Conservation (phyloP, 1,140 invertebrate species). For the Tetramorium alpestre region DNA sequence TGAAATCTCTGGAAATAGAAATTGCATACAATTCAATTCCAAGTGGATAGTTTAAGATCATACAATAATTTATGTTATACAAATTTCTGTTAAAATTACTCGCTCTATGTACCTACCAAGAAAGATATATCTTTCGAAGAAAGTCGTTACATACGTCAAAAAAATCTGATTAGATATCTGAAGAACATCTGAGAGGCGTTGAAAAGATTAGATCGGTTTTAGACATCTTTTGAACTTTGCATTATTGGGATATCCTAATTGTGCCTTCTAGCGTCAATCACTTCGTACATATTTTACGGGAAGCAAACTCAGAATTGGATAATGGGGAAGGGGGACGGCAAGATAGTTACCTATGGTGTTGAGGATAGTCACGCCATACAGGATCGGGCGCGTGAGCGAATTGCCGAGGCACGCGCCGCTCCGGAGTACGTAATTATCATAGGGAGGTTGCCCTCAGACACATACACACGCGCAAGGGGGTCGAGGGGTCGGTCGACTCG, state of each 20-base stretch:
- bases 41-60: neutral
- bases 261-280: conserved; percentile 48
- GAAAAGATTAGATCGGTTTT: conserved; percentile 2
- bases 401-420: conserved; percentile 81
- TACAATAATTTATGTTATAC: neutral
- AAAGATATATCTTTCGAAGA: neutral
- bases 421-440: conserved; percentile 82
- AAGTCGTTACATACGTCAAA: neutral
- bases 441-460: conserved; percentile 69
- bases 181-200: neutral
- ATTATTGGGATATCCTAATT: conserved; percentile 44
- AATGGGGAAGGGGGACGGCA: neutral
- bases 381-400: conserved; percentile 76
- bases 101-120: neutral
- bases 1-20: neutral
- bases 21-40: neutral
- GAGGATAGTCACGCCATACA: conserved; percentile 82
- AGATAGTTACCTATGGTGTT: conserved; percentile 72
- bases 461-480: conserved; percentile 30
- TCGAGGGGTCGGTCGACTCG: conserved; percentile 70
- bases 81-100: neutral
- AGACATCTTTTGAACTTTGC: neutral
- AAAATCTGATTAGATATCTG: conserved; percentile 5
- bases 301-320: neutral
- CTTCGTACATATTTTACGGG: conserved; percentile 22